Evolutionary conservation across 1,140 invertebrate species (phyloP), one percentile per base, ranked within the genome.

Genomic region (Brachionus angularis): DNA sequence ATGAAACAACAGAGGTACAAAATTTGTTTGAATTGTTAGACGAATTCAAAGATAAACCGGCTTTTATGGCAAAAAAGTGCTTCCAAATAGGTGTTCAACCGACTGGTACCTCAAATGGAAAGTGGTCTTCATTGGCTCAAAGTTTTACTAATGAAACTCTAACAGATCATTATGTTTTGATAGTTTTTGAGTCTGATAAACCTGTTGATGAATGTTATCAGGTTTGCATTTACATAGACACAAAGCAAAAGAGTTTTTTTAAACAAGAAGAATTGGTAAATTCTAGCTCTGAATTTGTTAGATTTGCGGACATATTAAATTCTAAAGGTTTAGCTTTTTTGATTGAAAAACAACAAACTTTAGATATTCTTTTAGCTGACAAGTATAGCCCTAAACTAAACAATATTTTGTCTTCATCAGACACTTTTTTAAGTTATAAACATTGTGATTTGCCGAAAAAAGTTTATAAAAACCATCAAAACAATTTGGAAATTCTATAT

Each of bases 401-500:
- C n/a, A n/a, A n/a, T n/a, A n/a, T n/a, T n/a, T n/a, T n/a, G n/a
- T n/a, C n/a, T n/a, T n/a, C n/a, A n/a, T n/a, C n/a, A n/a, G n/a
- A n/a, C n/a, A n/a, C n/a, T n/a, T n/a, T n/a, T n/a, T n/a, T n/a
- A n/a, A 36, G 16, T 4, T 58, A 58, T 23, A 16, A 34, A 16
- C 23, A 31, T 31, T n/a, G 31, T 16, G 33, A 58, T 23, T 58
- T 58, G 53, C 53, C 53, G 25, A 7, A 58, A 39, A 58, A 58
- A 58, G 16, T 58, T 18, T 58, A 58, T 3, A 58, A 58, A 58
- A 36, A 58, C 25, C 39, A 36, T 14, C 53, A 58, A 14, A 58
- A 58, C 25, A 58, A 58, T 39, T 21, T 21, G 14, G 31, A 36
- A 39, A 8, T 39, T n/a, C 25, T 36, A n/a, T 58, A 58, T 21